Base-by-base conservation (phyloP, 2,888 invertebrate genomes). In the Gasteruption jaculator region DNA sequence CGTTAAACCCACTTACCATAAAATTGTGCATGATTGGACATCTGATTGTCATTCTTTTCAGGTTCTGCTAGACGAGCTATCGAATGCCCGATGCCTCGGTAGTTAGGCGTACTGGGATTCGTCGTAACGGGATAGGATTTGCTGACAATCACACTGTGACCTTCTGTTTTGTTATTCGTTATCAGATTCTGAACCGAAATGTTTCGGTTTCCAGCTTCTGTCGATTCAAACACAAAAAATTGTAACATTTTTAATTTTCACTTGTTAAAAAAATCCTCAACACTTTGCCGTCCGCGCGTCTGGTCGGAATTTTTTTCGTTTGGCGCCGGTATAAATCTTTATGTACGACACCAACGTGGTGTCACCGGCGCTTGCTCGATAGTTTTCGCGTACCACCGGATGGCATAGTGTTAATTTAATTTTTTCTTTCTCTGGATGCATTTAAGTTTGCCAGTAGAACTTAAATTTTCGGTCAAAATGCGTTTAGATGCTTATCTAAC, bases 61-160 rank as follows among this genome's bases (percentile, higher is more conserved):
- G 58, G 45, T 47, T 65, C 69, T 11, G 66, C 60, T 2, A 65
- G 58, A 21, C 66, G 61, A 21, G 66, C 60, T 35, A 68, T 63
- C 22, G 69, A 60, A 50, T 65, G 66, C 24, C 63, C 61, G 34
- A 65, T 63, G 35, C 58, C 58, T 18, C 63, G 58, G 49, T 67
- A 62, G 59, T 56, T 57, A 20, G 67, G 60, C 12, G 63, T 61
- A 40, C 61, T 58, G n/a, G 65, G 61, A 50, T 61, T 63, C 19
- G 61, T 63, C 20, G 61, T 51, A 43, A 60, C 54, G 7, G 62
- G 46, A 39, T 66, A 66, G 39, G 71, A 65, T 60, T 79, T 78
- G 54, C 74, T 77, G 38, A 79, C 79, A 50, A 79, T 79, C 27
- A 79, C 78, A 30, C 77, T 76, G 45, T 77, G 77, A 16, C 73